Conservation (phyloP, 2,888 invertebrate genomes). For the Caenorhabditis sp. region DNA sequence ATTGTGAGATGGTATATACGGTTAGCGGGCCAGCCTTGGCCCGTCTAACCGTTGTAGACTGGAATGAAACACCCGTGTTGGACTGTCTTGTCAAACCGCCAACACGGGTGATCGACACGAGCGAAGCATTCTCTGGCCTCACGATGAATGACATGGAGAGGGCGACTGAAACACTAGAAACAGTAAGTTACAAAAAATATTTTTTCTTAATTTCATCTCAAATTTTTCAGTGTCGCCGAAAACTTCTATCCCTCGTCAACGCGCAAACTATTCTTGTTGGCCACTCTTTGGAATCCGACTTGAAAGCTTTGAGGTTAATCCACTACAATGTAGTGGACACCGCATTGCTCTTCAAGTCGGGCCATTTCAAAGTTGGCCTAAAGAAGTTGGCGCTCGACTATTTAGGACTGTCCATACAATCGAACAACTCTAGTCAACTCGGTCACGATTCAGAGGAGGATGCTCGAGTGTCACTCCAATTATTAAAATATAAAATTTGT, state of each 20-base stretch:
- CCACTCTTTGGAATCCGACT: slow-evolving; percentile 95
- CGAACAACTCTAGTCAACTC: slow-evolving; percentile 75
- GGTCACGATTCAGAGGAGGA: slow-evolving; percentile 98
- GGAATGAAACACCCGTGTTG: too few species aligned
- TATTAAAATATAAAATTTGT: slow-evolving; percentile 72
- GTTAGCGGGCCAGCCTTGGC: too few species aligned
- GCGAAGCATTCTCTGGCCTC: too few species aligned
- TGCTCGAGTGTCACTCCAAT: slow-evolving; percentile 90
- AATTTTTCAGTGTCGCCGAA: slow-evolving; percentile 78
- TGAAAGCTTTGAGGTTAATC: slow-evolving; percentile 85
- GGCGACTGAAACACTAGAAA: too few species aligned
- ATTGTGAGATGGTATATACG: too few species aligned
- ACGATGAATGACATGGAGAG: too few species aligned
- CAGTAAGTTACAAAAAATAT: too few species aligned
- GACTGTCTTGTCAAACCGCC: too few species aligned
- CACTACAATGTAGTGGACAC: slow-evolving; percentile 86
- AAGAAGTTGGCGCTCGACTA: slow-evolving; percentile 85
- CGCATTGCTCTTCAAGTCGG: slow-evolving; percentile 84
- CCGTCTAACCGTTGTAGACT: too few species aligned
- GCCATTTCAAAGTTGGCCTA: slow-evolving; percentile 86
- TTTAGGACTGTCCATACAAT: slow-evolving; percentile 90
- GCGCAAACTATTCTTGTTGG: slow-evolving; percentile 91
- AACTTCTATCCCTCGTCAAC: slow-evolving; percentile 86
- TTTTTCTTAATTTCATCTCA: not conserved
- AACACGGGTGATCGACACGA: too few species aligned